Evolutionary conservation across 2,797 vertebrate genomes (phyloP).

Genomic region (Acridotheres tristis): DNA sequence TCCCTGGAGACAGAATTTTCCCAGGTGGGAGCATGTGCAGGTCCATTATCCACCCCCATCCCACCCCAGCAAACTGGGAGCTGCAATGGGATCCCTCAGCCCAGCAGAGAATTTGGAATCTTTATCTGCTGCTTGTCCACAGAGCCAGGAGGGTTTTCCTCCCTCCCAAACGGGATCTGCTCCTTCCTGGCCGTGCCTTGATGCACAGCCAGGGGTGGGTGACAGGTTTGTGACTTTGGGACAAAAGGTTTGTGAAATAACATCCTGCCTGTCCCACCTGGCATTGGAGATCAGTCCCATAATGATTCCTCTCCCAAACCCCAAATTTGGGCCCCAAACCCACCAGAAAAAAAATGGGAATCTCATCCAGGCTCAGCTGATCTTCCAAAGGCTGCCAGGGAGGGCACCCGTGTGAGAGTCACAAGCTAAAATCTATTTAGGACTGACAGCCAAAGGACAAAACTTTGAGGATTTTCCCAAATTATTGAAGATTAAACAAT

Average conservation of each 20-base stretch:
- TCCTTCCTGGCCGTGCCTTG: neutral
- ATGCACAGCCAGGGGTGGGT: neutral
- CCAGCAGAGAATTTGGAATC: neutral
- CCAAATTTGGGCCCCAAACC: neutral
- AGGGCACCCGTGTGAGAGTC: neutral
- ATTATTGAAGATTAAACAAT: neutral
- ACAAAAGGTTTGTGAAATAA: neutral
- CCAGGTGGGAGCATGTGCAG: rapidly evolving
- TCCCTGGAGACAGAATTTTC: neutral
- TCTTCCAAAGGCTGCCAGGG: neutral
- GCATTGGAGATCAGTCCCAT: neutral
- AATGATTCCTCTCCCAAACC: neutral
- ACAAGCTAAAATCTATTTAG: neutral
- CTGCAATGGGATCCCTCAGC: rapidly evolving
- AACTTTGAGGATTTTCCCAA: neutral
- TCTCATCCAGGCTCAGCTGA: neutral
- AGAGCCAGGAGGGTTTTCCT: neutral
- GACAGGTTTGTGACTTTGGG: neutral
- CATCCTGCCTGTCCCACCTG: neutral
- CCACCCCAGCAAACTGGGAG: neutral
- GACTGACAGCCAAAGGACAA: neutral
- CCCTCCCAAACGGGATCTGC: neutral
- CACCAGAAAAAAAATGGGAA: neutral
- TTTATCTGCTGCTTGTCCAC: neutral
- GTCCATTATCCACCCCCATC: neutral